A percentile compares a stretch with the other conserved stretches of the same genome.
Conservation (phyloP, 2,113 vertebrate genomes). For the Nestor notabilis region DNA sequence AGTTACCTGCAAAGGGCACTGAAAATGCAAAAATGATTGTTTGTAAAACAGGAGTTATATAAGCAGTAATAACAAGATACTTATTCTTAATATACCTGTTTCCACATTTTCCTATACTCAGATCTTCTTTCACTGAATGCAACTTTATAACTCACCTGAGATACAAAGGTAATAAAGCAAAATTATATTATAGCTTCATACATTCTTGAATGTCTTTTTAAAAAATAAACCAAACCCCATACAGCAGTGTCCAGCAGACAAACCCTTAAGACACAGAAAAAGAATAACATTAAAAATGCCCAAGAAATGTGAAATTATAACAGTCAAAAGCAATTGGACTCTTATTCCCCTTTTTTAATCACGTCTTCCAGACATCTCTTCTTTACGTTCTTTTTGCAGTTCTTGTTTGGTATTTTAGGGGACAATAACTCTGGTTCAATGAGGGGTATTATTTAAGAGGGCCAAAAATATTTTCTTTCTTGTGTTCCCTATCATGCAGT, state of each 20-base stretch:
- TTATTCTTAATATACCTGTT: not conserved
- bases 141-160: not conserved
- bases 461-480: not conserved
- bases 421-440: not conserved
- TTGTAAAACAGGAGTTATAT: not conserved
- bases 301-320: not conserved
- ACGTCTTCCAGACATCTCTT: not conserved
- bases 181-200: not conserved
- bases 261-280: not conserved
- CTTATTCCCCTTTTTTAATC: not conserved
- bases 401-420: not conserved
- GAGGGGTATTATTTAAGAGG: not conserved
- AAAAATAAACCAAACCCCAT: not conserved
- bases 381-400: not conserved
- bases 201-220: not conserved
- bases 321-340: not conserved
- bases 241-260: not conserved
- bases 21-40: not conserved
- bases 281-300: not conserved
- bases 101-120: not conserved
- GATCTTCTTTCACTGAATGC: not conserved
- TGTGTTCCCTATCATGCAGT: rapidly evolving
- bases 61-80: not conserved
- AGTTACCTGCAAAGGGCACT: not conserved
- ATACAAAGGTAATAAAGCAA: not conserved